phyloP scores from a whole-genome alignment of 2,888 invertebrate genomes.

The Microctonus hyperodae region DNA sequence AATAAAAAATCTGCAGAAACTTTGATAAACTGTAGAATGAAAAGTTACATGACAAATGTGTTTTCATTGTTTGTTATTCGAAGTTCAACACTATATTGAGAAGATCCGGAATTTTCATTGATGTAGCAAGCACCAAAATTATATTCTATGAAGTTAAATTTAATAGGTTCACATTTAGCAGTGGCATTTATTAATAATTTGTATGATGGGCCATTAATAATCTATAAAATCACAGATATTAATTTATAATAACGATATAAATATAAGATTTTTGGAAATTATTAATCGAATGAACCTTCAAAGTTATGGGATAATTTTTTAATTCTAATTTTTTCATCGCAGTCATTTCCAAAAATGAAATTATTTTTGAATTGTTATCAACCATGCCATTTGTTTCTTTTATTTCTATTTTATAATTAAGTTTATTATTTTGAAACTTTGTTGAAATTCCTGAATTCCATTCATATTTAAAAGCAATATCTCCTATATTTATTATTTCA shows the following conservation, averaged over 20 bases:
- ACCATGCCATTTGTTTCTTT: conserved; percentile 42
- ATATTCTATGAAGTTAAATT: conserved; percentile 70
- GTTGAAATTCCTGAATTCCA: conserved; percentile 52
- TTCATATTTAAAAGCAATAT: conserved; percentile 56
- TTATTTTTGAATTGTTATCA: conserved; percentile 32
- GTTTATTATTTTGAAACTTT: conserved; percentile 22
- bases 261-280: conserved; percentile 12
- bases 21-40: neutral
- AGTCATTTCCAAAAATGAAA: conserved; percentile 42
- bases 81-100: conserved; percentile 63
- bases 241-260: neutral
- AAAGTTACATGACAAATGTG: conserved; percentile 53
- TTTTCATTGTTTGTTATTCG: conserved; percentile 59
- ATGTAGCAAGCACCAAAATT: conserved; percentile 75
- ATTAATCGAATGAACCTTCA: conserved; percentile 43
- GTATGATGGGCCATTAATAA: conserved; percentile 73
- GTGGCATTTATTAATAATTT: conserved; percentile 68
- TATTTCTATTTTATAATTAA: conserved; percentile 33
- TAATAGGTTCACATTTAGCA: conserved; percentile 67
- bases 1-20: neutral
- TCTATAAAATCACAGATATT: conserved; percentile 62
- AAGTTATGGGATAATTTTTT: conserved; percentile 40
- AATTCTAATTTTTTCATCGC: conserved; percentile 42
- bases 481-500: conserved; percentile 56
- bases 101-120: conserved; percentile 61